Conservation (phyloP, 37 sponge, comb jelly and placozoan species). For the Oopsacas minuta region DNA sequence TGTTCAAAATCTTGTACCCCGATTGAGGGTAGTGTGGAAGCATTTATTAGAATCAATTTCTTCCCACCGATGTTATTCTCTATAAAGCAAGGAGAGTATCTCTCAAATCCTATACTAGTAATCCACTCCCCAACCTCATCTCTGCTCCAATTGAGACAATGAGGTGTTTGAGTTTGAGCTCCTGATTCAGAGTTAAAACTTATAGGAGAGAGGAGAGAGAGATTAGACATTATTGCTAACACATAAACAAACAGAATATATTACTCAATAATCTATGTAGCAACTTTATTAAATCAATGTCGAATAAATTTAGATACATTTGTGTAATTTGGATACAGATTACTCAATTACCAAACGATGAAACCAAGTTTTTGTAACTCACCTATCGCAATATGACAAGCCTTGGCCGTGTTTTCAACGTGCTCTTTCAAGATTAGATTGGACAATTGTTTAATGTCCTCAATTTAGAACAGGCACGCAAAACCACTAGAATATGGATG, state of each 20-base stretch:
- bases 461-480: not conserved
- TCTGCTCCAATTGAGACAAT: slow-evolving; percentile 47
- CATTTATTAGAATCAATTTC: slow-evolving; percentile 65
- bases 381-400: not conserved
- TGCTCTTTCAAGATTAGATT: not conserved
- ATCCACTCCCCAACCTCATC: slow-evolving; percentile 85
- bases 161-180: not conserved
- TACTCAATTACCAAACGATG: too few relatives aligned
- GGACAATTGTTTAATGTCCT: not conserved
- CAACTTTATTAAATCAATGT: too few relatives aligned
- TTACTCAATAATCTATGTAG: too few relatives aligned
- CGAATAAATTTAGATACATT: too few relatives aligned
- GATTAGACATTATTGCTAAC: not conserved
- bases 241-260: too few relatives aligned
- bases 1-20: slow-evolving; percentile 82
- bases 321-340: too few relatives aligned
- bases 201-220: not conserved
- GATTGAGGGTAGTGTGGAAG: slow-evolving; percentile 69
- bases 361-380: too few relatives aligned
- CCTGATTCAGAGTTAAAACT: not conserved
- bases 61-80: slow-evolving; percentile 63
- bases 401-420: not conserved
- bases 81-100: slow-evolving; percentile 75
- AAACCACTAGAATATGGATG: not conserved
- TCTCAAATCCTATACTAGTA: slow-evolving; percentile 46